A percentile compares a stretch with the other conserved stretches of the same genome.
These are phyloP conservation scores for Mustelus asterias DNA, from an alignment of 2,113 vertebrate genomes.

Conservation along the genomic window DNA sequence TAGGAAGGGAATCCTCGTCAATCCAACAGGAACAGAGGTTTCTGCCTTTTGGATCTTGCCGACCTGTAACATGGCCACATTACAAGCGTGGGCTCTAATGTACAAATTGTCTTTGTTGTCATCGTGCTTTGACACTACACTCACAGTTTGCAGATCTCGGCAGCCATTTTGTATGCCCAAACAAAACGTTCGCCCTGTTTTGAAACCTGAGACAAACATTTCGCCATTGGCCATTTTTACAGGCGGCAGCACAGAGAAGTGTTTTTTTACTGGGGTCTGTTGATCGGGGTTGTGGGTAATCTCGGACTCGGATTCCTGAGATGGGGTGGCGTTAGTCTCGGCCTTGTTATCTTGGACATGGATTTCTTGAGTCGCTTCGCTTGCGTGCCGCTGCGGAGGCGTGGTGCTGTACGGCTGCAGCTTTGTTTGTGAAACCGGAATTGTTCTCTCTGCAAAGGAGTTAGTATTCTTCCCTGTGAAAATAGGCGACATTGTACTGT, in stretches of 20 bases:
- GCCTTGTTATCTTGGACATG: conserved; percentile 31
- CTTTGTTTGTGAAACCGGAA: not conserved
- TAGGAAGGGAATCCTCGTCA: conserved; percentile 33
- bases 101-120: not conserved
- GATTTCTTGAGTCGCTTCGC: conserved; percentile 42
- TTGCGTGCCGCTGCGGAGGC: conserved; percentile 45
- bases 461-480: conserved; percentile 40
- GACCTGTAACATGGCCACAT: conserved; percentile 3
- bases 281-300: conserved; percentile 26
- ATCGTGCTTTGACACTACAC: not conserved
- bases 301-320: conserved; percentile 33
- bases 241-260: conserved; percentile 53
- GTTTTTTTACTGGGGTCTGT: conserved; percentile 40
- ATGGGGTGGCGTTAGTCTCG: conserved; percentile 40
- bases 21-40: not conserved
- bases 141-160: not conserved
- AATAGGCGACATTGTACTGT: not conserved
- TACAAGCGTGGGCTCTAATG: not conserved
- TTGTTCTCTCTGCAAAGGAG: conserved; percentile 29
- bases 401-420: not conserved
- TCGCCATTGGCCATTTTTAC: conserved; percentile 43
- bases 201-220: conserved; percentile 33
- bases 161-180: not conserved
- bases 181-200: conserved; percentile 21
- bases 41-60: not conserved